Conservation (phyloP, 2,797 vertebrate genomes). For the Anguilla marmorata region DNA sequence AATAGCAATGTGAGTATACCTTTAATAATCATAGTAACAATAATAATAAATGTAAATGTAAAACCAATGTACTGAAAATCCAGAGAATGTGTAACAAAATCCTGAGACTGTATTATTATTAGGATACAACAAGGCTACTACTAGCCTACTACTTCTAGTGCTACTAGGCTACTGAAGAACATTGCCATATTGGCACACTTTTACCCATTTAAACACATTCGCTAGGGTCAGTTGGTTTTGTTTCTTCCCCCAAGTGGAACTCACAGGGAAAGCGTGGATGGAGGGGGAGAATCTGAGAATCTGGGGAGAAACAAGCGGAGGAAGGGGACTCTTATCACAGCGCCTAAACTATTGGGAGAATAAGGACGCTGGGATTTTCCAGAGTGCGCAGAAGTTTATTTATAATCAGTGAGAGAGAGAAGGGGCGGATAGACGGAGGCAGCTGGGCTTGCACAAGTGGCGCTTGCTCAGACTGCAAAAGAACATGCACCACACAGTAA, state of each 20-base stretch:
- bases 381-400: constrained; percentile 66
- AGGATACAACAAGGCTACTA: neutral
- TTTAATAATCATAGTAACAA: too few relatives aligned
- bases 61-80: neutral
- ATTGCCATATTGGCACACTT: neutral
- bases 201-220: neutral
- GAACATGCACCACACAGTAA: neutral
- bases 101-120: neutral
- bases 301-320: neutral
- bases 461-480: neutral
- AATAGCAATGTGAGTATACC: too few relatives aligned
- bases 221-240: neutral
- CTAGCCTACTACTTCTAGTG: neutral
- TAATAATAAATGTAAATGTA: too few relatives aligned
- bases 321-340: neutral
- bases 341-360: neutral
- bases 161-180: neutral
- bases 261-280: neutral
- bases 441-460: constrained; percentile 58
- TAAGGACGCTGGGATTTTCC: constrained; percentile 57
- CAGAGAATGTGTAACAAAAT: neutral
- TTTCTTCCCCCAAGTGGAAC: neutral
- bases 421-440: constrained; percentile 68
- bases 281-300: neutral
- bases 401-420: constrained; percentile 56